phyloP scores from a whole-genome alignment of 2,797 vertebrate species.

The Erpetoichthys calabaricus region DNA sequence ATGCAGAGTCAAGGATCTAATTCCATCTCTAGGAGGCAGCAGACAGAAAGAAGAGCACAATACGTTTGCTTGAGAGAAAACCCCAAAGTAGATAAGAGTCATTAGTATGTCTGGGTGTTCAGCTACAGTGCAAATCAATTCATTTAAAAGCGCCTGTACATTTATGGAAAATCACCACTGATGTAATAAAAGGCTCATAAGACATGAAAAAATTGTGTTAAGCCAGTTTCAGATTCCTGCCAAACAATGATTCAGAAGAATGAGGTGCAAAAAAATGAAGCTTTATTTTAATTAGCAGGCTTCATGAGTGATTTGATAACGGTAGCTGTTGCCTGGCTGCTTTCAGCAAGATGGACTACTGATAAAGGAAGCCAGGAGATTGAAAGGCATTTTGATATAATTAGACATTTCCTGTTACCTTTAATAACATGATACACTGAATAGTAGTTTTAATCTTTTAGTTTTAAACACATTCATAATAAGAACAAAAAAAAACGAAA shows the following conservation, averaged over 20 bases:
- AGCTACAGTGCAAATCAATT: constrained; percentile 88
- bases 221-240: constrained; percentile 80
- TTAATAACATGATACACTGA: constrained; percentile 38
- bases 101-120: constrained; percentile 72
- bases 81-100: constrained; percentile 21
- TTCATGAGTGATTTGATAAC: constrained; percentile 80
- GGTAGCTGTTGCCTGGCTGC: constrained; percentile 68
- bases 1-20: neutral
- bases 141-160: constrained; percentile 94
- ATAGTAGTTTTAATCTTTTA: constrained; percentile 54
- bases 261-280: constrained; percentile 69
- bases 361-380: constrained; percentile 57
- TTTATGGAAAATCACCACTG: constrained; percentile 92
- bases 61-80: constrained; percentile 57
- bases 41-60: constrained; percentile 4
- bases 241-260: constrained; percentile 74
- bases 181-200: constrained; percentile 94
- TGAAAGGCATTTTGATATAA: constrained; percentile 68
- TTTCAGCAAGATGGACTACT: constrained; percentile 68
- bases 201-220: constrained; percentile 96
- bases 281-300: constrained; percentile 96
- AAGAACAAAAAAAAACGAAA: constrained; percentile 31
- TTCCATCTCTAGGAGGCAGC: neutral
- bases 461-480: constrained; percentile 57
- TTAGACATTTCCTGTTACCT: constrained; percentile 56